Percentiles rank a stretch among this genome's conserved stretches.
phyloP scores from a whole-genome alignment of 2,113 vertebrate genomes.

The Sitta europaea region DNA sequence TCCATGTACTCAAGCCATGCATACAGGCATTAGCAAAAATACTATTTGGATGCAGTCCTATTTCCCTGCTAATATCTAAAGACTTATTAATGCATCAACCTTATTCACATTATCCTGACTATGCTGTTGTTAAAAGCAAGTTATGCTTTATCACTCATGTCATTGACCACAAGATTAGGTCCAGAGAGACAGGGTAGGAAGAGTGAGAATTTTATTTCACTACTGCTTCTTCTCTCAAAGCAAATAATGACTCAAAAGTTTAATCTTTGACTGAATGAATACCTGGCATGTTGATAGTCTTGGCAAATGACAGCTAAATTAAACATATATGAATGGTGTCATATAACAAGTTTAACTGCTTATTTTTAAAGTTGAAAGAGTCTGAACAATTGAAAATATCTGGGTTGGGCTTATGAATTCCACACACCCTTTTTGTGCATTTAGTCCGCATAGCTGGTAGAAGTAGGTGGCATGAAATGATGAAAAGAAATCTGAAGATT shows the following conservation, averaged over 20 bases:
- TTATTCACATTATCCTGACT: not conserved
- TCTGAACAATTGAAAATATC: conserved; percentile 42
- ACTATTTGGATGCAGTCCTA: not conserved
- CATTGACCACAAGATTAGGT: not conserved
- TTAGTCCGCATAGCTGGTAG: not conserved
- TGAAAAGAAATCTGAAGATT: not conserved
- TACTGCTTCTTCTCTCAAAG: not conserved
- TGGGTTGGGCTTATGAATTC: conserved; percentile 25
- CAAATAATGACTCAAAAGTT: conserved; percentile 21
- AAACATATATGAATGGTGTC: not conserved
- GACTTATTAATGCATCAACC: not conserved
- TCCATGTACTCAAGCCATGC: rapidly evolving
- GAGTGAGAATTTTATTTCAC: not conserved
- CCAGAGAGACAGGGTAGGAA: not conserved
- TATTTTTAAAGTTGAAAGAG: conserved; percentile 51
- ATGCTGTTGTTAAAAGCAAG: not conserved
- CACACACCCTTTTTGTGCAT: not conserved
- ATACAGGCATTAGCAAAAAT: not conserved
- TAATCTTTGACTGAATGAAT: conserved; percentile 28
- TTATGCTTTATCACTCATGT: not conserved
- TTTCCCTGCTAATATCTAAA: not conserved
- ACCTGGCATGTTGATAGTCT: not conserved
- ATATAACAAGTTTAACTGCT: not conserved
- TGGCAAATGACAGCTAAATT: conserved; percentile 27
- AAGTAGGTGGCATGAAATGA: not conserved